Evolutionary conservation across 2,888 invertebrate genomes (phyloP), one percentile per base, ranked within the genome.

Genomic region (Eupithecia centaureata): DNA sequence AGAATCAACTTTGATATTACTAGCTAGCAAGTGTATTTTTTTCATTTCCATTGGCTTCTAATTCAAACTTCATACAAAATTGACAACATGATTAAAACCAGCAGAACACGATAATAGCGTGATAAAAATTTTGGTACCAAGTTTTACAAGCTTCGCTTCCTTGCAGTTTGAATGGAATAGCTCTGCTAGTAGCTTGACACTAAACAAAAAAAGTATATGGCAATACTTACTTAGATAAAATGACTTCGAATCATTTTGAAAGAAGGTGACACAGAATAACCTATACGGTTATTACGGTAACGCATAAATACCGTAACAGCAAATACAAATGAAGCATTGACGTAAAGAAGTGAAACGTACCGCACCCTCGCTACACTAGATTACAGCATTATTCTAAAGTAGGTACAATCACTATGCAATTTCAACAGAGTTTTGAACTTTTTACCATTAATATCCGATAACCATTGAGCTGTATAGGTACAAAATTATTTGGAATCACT

Each of bases 401-500:
- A 70, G 66, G 66, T 75, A 74, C 70, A 75, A 72, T 72, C 71
- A 71, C 75, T 77, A 74, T 75, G 75, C 73, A 73, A 72, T 65
- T 66, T 71, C 64, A 75, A 77, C 73, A 77, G 75, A 73, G 72
- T 76, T 75, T 75, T 77, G 71, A 74, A 75, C 74, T 76, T 74
- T 76, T 74, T 72, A 73, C 76, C 72, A 70, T 72, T 72, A 68
- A 69, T 71, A 69, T 65, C 65, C 68, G 73, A 72, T 75, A 75
- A 74, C 70, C 74, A 86, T 89, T 89, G 90, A 89, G 90, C 89
- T 89, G 89, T 82, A 79, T 85, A 83, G 83, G 86, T 88, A 88
- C 84, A 88, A 89, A 89, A 87, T 85, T 81, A 84, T 84, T 82
- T 86, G 85, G 83, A 89, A 87, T 84, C 77, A 86, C 82, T 82